Evolutionary conservation across 2,113 vertebrate genomes (phyloP).

Genomic region (Orthonyx spaldingii): DNA sequence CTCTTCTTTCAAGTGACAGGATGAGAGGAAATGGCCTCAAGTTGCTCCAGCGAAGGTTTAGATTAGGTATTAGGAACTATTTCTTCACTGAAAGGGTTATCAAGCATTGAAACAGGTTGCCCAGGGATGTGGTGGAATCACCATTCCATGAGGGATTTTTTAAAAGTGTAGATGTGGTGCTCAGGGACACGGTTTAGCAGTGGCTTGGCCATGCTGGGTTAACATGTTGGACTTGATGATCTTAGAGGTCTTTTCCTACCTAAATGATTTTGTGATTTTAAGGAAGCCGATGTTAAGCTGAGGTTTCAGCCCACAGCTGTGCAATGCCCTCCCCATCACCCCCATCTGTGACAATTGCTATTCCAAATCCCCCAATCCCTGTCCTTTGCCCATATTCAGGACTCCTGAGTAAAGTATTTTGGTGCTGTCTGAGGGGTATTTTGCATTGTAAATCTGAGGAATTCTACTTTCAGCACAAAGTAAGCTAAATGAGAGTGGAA

Average conservation of each 20-base stretch:
- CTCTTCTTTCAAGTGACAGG: background rate
- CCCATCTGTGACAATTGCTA: rapidly evolving
- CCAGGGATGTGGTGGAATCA: background rate
- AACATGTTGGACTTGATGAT: rapidly evolving
- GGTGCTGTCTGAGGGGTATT: background rate
- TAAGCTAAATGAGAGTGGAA: background rate
- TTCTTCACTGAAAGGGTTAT: background rate
- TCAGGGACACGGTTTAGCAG: background rate
- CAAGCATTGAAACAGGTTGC: background rate
- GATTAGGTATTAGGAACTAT: background rate
- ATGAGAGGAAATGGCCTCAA: background rate
- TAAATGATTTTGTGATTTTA: background rate
- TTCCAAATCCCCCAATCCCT: background rate
- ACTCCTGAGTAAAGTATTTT: background rate
- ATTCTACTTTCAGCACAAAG: background rate
- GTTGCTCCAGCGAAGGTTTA: background rate
- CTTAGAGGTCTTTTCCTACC: background rate
- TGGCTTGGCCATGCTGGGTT: background rate
- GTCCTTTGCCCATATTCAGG: background rate
- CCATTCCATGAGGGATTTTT: background rate
- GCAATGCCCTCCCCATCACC: background rate
- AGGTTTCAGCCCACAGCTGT: background rate
- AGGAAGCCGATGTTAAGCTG: background rate
- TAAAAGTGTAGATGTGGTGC: background rate
- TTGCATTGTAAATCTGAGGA: background rate